Percentiles rank a stretch among this genome's conserved stretches.
Evolutionary conservation across 1,140 invertebrate species (phyloP).

Genomic region (Bombus vancouverensis): DNA sequence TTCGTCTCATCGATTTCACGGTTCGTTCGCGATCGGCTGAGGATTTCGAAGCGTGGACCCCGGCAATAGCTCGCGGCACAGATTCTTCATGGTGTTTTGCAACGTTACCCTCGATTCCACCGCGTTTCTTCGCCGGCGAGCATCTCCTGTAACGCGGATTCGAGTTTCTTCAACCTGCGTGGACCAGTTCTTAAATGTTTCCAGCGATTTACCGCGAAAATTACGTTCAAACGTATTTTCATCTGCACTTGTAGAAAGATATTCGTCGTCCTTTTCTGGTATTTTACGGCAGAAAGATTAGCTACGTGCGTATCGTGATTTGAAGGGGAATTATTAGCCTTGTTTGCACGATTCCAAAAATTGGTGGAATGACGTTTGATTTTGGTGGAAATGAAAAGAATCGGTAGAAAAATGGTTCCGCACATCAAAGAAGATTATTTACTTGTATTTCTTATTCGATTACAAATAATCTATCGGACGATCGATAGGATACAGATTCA

Average conservation of each 20-base stretch:
- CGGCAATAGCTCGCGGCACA: not conserved
- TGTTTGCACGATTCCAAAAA: too few species aligned
- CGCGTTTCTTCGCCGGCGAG: not conserved
- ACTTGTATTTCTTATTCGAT: too few species aligned
- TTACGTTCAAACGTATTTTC: not conserved
- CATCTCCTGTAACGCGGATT: not conserved
- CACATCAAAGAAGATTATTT: too few species aligned
- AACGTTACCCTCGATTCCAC: not conserved
- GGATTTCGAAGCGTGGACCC: not conserved
- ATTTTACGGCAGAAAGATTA: not conserved
- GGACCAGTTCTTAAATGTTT: conserved; percentile 19
- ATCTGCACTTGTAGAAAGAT: too few species aligned
- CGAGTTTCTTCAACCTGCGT: not conserved
- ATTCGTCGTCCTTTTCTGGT: not conserved
- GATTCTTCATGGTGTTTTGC: conserved; percentile 17
- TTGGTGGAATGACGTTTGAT: too few species aligned
- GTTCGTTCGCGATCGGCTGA: conserved; percentile 40
- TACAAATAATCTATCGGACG: too few species aligned
- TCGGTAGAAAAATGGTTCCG: too few species aligned
- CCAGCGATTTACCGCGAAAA: not conserved
- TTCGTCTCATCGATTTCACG: conserved; percentile 42
- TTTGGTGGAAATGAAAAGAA: too few species aligned
- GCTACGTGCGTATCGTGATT: not conserved
- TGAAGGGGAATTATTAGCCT: too few species aligned
- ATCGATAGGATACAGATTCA: too few species aligned